Conservation (phyloP, 2,888 invertebrate species). For the Cheilosia variabilis region DNA sequence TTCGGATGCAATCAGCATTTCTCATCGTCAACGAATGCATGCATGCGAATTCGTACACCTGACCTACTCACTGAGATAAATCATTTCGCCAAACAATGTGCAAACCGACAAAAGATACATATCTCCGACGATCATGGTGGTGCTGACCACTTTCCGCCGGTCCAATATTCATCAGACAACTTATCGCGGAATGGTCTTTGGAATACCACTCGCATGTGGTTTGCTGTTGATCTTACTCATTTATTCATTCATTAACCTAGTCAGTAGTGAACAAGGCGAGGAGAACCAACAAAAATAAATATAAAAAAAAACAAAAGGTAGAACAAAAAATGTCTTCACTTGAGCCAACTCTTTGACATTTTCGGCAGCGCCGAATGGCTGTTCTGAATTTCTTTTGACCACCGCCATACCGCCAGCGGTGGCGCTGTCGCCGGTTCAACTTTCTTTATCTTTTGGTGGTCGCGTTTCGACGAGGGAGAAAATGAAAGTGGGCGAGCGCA, state of each 20-base stretch:
- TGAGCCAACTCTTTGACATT: conserved; percentile 65
- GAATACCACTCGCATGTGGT: conserved; percentile 10
- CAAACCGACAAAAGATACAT: conserved; percentile 49
- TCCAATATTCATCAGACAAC: conserved; percentile 49
- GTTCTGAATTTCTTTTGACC: conserved; percentile 63
- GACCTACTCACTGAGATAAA: conserved; percentile 69
- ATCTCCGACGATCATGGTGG: conserved; percentile 2
- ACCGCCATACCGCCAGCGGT: background rate
- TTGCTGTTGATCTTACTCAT: conserved; percentile 37
- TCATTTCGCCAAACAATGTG: conserved; percentile 70
- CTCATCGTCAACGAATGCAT: conserved; percentile 45
- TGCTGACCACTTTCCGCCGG: conserved; percentile 60
- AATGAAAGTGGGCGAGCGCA: conserved; percentile 67
- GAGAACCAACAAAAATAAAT: no score
- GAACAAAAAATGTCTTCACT: conserved; percentile 50
- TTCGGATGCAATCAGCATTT: conserved; percentile 58
- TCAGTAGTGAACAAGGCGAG: conserved; percentile 25
- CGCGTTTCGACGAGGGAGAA: conserved; percentile 48
- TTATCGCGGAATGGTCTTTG: conserved; percentile 14
- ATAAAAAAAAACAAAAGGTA: background rate
- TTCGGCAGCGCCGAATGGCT: conserved; percentile 54
- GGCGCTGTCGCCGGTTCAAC: conserved; percentile 15
- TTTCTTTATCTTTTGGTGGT: conserved; percentile 67
- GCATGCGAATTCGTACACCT: conserved; percentile 59
- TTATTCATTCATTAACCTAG: conserved; percentile 70